Evolutionary conservation across 2,797 vertebrate species (phyloP), one percentile per base, ranked within the genome.

Genomic region (Crypturellus tataupa): DNA sequence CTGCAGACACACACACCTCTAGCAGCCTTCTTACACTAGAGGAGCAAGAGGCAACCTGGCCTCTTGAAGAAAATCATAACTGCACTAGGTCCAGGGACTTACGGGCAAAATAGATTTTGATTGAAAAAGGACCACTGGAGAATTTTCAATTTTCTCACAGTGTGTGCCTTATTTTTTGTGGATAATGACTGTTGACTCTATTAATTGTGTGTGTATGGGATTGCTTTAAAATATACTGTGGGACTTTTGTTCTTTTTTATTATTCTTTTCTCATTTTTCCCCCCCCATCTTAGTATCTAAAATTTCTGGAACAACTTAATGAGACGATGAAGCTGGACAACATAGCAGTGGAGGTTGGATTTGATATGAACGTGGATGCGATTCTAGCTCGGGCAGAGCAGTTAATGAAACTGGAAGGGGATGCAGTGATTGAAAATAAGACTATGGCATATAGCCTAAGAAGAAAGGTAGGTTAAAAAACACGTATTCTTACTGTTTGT

Each of bases 301-400:
- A 98, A 89, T 99, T 99, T 97, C 94, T 99, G 97, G 98, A 99
- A 11, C 97, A 98, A 92, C 98, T 99, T 91, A 98, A 98, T 19
- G 98, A 98, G 93, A 98, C 96, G 73, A 98, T 99, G 98, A 99
- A 98, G 80, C 92, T 99, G 63, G 98, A 98, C 55, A 93, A 95
- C 21, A 85, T 99, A 73, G 97, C 98, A 72, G 96, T 96, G 87
- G 99, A 99, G 79, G 96, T 99, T 49, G 98, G 99, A 58, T 98
- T 98, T 53, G 98, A 99, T 90, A 99, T 99, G 98, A 98, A 97
- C 42, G 87, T 98, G n/a, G 98, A 98, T 65, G 97, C 96, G 1
- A 97, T 99, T 93, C 96, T 98, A 91, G 98, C 98, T 71, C 98
- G 99, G 2, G 96, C 95, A 14, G 98, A 99, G 78, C 99, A 99